Evolutionary conservation across 2,113 vertebrate genomes (phyloP).

Genomic region (Thamnaconus septentrionalis): DNA sequence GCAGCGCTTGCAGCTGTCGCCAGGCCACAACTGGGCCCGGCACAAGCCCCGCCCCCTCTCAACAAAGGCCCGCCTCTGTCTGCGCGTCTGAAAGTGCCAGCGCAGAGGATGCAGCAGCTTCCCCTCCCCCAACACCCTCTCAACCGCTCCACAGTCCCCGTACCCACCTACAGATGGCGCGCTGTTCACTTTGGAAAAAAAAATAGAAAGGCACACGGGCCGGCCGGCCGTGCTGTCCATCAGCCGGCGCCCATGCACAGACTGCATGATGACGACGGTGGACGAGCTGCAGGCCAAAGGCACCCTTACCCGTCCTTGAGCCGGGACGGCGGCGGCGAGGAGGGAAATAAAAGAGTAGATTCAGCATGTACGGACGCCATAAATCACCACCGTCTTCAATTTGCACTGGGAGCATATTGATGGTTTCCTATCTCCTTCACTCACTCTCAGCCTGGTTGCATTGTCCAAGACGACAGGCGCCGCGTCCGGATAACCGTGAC

Average conservation of each 20-base stretch:
- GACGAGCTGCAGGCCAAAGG: constrained; percentile 37
- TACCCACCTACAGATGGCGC: constrained; percentile 66
- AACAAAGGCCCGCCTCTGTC: constrained; percentile 58
- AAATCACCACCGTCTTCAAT: constrained; percentile 76
- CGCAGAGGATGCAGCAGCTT: constrained; percentile 37
- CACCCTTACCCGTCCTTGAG: constrained; percentile 77
- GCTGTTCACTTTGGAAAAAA: constrained; percentile 48
- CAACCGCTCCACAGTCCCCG: constrained; percentile 8
- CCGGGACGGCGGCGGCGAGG: constrained; percentile 25
- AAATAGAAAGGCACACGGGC: constrained; percentile 1
- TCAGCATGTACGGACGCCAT: constrained; percentile 72
- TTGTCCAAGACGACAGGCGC: constrained; percentile 56
- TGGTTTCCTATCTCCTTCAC: constrained; percentile 69
- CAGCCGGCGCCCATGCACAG: constrained; percentile 48
- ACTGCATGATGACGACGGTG: constrained; percentile 42
- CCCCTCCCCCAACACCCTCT: background rate
- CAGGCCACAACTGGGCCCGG: constrained; percentile 34
- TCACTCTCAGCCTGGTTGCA: constrained; percentile 69
- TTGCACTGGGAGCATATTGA: constrained; percentile 74
- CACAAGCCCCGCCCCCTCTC: background rate
- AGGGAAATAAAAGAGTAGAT: constrained; percentile 52
- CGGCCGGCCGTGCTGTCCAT: constrained; percentile 49
- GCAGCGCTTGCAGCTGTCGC: constrained; percentile 67
- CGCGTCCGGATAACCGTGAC: constrained; percentile 59
- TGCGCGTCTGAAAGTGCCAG: constrained; percentile 28